A percentile compares a stretch with the other conserved stretches of the same genome.
These are phyloP conservation scores for Trichonephila clavata DNA, from an alignment of 1,140 invertebrate species.

Conservation along the genomic window DNA sequence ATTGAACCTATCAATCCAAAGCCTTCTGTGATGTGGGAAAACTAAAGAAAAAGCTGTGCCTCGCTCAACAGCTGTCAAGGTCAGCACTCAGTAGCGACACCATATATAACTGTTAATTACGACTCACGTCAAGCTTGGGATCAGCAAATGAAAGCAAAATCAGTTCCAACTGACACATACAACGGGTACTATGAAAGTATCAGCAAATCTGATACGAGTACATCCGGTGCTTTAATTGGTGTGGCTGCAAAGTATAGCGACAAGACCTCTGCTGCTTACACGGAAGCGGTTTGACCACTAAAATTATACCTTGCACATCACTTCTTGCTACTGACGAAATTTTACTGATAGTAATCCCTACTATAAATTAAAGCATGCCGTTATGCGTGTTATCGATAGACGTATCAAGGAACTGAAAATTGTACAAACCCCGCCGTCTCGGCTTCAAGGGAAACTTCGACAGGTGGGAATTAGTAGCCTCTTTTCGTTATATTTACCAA, in stretches of 20 bases:
- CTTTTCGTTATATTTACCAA: slow-evolving; percentile 21
- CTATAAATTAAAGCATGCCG: slow-evolving; percentile 41
- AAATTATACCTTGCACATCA: slow-evolving; percentile 56
- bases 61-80: slow-evolving; percentile 26
- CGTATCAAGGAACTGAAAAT: slow-evolving; percentile 40
- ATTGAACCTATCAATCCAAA: slow-evolving; percentile 20
- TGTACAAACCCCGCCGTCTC: slow-evolving; percentile 27
- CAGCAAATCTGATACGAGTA: not conserved
- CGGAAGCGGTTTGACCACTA: slow-evolving; percentile 28
- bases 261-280: not conserved
- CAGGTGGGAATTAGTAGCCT: slow-evolving; percentile 54
- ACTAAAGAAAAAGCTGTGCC: not conserved
- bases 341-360: slow-evolving; percentile 42
- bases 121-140: slow-evolving; percentile 9
- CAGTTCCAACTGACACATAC: slow-evolving; percentile 18
- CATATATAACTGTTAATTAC: slow-evolving; percentile 52
- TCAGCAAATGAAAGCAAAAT: slow-evolving; percentile 34
- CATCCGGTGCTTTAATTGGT: slow-evolving; percentile 44
- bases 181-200: slow-evolving; percentile 40
- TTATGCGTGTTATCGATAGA: slow-evolving; percentile 54
- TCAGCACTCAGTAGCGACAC: slow-evolving; percentile 16
- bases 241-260: not conserved
- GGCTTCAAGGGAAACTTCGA: not conserved
- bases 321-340: slow-evolving; percentile 14
- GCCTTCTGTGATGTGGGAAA: not conserved